Evolutionary conservation across 2,888 invertebrate genomes (phyloP).

Genomic region (Syrphus vitripennis): DNA sequence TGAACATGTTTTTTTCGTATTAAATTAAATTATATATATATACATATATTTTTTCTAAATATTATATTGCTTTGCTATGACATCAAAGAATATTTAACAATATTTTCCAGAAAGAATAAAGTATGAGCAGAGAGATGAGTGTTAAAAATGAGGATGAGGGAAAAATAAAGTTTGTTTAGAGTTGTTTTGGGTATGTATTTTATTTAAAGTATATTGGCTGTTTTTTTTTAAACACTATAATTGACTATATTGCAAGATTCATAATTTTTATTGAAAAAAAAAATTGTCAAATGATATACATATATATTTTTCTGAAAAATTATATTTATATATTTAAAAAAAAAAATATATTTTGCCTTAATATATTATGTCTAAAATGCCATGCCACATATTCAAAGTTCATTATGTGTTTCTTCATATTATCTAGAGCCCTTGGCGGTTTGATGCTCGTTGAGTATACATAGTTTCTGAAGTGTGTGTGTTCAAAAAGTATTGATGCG

Average conservation of each 20-base stretch:
- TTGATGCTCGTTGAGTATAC: slow-evolving; percentile 55
- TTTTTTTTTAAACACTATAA: slow-evolving; percentile 28
- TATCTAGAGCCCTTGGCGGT: slow-evolving; percentile 61
- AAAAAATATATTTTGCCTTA: slow-evolving; percentile 44
- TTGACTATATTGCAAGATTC: slow-evolving; percentile 27
- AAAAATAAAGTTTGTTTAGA: slow-evolving; percentile 52
- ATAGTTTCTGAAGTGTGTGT: slow-evolving; percentile 47
- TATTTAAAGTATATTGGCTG: slow-evolving; percentile 53
- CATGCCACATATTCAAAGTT: slow-evolving; percentile 50
- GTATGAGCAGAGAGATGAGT: slow-evolving; percentile 45
- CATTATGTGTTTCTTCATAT: slow-evolving; percentile 61
- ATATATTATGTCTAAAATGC: slow-evolving; percentile 14
- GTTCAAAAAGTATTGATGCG: slow-evolving; percentile 52
- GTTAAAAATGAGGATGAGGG: slow-evolving; percentile 51
- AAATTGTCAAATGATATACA: slow-evolving; percentile 24
- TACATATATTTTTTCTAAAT: not conserved
- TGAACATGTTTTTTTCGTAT: slow-evolving; percentile 19
- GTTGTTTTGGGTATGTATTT: slow-evolving; percentile 60
- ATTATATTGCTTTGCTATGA: slow-evolving; percentile 22
- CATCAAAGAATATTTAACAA: slow-evolving; percentile 57
- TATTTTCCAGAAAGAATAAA: slow-evolving; percentile 65
- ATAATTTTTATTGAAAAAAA: slow-evolving; percentile 26
- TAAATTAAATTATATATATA: slow-evolving; percentile 20
- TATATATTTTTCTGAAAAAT: slow-evolving; percentile 15
- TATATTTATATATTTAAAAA: not conserved